A percentile compares a stretch with the other conserved stretches of the same genome.
phyloP scores from a whole-genome alignment of 92 coral and sea anemone genomes.

The Epizoanthus illoricatus region DNA sequence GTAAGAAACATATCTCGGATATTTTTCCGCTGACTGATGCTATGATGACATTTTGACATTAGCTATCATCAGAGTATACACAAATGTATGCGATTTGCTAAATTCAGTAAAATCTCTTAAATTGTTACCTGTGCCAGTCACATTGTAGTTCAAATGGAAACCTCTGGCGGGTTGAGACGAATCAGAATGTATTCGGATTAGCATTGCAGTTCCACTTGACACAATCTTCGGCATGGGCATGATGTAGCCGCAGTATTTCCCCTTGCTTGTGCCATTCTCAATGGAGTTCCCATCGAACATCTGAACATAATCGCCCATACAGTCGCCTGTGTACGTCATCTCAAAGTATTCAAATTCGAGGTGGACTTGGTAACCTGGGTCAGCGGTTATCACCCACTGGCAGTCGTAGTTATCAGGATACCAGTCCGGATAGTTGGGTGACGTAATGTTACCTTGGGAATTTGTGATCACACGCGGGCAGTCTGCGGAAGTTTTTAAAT shows the following conservation, averaged over 20 bases:
- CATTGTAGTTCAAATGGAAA: constrained; percentile 50
- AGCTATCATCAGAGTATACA: no score
- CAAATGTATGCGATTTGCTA: no score
- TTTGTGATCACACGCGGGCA: constrained; percentile 60
- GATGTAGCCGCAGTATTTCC: constrained; percentile 53
- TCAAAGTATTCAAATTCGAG: constrained; percentile 59
- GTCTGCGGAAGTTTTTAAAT: constrained; percentile 26
- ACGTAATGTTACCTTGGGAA: constrained; percentile 50
- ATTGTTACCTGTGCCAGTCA: constrained; percentile 60
- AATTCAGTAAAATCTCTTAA: no score
- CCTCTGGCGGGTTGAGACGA: constrained; percentile 46
- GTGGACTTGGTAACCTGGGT: constrained; percentile 60
- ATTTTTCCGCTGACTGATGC: no score
- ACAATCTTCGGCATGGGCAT: constrained; percentile 48
- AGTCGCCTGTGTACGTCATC: constrained; percentile 43
- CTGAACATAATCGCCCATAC: constrained; percentile 59
- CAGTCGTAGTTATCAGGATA: constrained; percentile 64
- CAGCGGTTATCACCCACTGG: constrained; percentile 56
- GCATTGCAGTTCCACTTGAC: constrained; percentile 42
- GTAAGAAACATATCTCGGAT: no score
- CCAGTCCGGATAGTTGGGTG: constrained; percentile 71
- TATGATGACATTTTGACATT: no score
- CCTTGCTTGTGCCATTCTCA: constrained; percentile 46
- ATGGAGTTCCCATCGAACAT: constrained; percentile 38
- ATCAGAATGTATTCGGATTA: constrained; percentile 51